Evolutionary conservation across 2,113 vertebrate species (phyloP).

Genomic region (Promerops cafer): DNA sequence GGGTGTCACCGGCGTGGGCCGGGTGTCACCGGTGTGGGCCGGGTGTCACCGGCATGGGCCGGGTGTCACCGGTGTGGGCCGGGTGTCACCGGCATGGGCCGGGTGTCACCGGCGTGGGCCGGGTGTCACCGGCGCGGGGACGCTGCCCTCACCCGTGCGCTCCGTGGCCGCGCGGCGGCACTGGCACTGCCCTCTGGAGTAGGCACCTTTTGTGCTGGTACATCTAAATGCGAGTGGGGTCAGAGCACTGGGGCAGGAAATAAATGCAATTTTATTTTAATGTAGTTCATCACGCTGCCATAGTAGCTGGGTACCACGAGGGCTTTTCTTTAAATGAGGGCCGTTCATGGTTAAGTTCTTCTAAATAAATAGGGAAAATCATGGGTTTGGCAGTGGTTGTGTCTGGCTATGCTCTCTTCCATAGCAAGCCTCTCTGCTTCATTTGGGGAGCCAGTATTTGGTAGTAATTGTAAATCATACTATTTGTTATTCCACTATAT

Average conservation of each 20-base stretch:
- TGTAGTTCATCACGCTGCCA: conserved; percentile 2
- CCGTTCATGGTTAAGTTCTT: conserved; percentile 32
- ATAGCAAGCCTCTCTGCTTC: conserved; percentile 13
- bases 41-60: too few relatives aligned
- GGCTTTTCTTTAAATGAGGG: not conserved
- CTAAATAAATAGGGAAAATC: conserved; percentile 17
- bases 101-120: too few relatives aligned
- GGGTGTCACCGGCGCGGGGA: too few relatives aligned
- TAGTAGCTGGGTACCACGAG: not conserved
- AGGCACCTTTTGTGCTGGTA: conserved; percentile 12
- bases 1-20: too few relatives aligned
- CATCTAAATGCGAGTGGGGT: conserved; percentile 22
- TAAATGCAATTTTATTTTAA: conserved; percentile 54
- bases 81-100: too few relatives aligned
- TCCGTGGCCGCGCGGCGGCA: rapidly evolving
- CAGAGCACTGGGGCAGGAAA: conserved; percentile 44
- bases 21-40: too few relatives aligned
- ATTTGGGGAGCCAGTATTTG: conserved; percentile 2
- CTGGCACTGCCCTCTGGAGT: not conserved
- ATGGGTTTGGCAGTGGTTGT: not conserved
- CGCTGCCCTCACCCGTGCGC: not conserved
- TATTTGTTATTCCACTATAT: not conserved
- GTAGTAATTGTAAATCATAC: conserved; percentile 2
- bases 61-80: too few relatives aligned
- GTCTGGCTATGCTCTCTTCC: conserved; percentile 19